These are phyloP conservation scores for Stictonetta naevosa DNA, from an alignment of 2,113 vertebrate genomes.

Conservation along the genomic window DNA sequence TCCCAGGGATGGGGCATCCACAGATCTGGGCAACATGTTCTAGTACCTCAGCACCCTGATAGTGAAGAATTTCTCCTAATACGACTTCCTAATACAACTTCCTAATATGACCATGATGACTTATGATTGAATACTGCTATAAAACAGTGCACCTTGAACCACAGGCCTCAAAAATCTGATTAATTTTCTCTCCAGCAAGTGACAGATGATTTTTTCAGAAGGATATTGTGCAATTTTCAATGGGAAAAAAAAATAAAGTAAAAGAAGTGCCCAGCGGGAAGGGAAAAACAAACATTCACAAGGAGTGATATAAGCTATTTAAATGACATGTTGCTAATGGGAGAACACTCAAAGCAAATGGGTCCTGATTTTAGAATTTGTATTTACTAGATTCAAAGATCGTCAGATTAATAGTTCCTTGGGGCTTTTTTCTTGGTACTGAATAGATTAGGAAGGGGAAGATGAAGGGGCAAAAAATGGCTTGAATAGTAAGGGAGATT, in stretches of 20 bases:
- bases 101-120: not conserved
- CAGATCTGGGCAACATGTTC: not conserved
- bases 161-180: not conserved
- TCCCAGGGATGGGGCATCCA: not conserved
- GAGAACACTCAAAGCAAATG: not conserved
- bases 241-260: not conserved
- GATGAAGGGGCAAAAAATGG: not conserved
- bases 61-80: not conserved
- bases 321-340: not conserved
- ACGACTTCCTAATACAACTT: not conserved
- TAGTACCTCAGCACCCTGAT: not conserved
- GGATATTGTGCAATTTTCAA: not conserved
- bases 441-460: not conserved
- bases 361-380: not conserved
- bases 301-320: not conserved
- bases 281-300: not conserved
- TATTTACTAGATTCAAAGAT: not conserved
- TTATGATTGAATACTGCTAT: not conserved
- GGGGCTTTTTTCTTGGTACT: not conserved
- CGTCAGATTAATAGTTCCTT: not conserved
- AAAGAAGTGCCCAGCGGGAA: not conserved
- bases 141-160: not conserved
- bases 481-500: not conserved
- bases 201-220: not conserved
- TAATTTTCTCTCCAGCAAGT: not conserved